phyloP scores from a whole-genome alignment of 2,113 vertebrate genomes.

The Montifringilla adamsi region DNA sequence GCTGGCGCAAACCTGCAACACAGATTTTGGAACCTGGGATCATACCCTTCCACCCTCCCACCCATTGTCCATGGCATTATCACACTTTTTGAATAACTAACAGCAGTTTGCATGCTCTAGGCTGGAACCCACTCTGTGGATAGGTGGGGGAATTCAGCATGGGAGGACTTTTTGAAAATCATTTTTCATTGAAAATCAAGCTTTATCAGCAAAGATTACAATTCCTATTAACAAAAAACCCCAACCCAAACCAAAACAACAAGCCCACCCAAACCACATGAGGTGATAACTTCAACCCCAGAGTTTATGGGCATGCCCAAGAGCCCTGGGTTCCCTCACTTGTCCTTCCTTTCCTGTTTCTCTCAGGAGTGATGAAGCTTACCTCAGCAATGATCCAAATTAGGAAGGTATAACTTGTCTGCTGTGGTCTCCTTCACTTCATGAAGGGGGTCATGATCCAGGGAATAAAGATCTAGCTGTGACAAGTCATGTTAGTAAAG shows the following conservation, averaged over 20 bases:
- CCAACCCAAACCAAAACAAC: neutral
- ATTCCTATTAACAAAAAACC: neutral
- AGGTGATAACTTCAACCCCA: neutral
- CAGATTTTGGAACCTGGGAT: neutral
- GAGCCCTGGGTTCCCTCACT: neutral
- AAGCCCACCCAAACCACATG: rapidly evolving
- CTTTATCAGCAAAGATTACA: neutral
- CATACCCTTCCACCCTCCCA: neutral
- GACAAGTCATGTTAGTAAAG: neutral
- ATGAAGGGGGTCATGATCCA: neutral
- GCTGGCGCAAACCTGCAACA: neutral
- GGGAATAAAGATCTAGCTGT: neutral
- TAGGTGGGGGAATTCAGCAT: neutral
- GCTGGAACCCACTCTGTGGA: neutral
- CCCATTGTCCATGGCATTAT: neutral
- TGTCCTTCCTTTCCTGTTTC: neutral
- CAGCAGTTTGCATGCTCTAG: neutral
- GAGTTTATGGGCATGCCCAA: neutral
- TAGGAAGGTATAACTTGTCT: neutral
- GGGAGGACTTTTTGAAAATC: neutral
- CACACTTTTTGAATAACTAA: neutral
- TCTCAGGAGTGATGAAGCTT: neutral
- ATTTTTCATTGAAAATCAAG: neutral
- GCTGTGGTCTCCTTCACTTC: neutral
- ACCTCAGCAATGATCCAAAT: neutral